Conservation (phyloP, 2,888 invertebrate genomes). For the Lissonota sp. region DNA sequence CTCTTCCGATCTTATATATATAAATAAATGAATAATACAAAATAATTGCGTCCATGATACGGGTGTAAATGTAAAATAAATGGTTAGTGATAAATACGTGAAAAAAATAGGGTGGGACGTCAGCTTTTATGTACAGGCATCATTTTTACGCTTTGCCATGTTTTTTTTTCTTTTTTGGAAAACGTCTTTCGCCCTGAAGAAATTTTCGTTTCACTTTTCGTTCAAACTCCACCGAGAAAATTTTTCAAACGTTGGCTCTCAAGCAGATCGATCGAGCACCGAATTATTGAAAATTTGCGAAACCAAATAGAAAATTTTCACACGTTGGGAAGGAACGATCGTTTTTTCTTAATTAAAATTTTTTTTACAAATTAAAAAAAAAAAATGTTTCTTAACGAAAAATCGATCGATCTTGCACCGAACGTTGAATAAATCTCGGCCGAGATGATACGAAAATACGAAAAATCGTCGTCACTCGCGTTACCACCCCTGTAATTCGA, state of each 20-base stretch:
- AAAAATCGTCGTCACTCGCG: slow-evolving; percentile 76
- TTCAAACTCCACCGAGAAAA: slow-evolving; percentile 2
- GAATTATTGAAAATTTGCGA: background rate
- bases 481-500: slow-evolving; percentile 78
- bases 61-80: slow-evolving; percentile 69
- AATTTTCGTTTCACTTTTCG: slow-evolving; percentile 37
- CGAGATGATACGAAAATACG: slow-evolving; percentile 45
- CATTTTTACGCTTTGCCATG: slow-evolving; percentile 50
- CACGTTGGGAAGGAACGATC: background rate
- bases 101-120: slow-evolving; percentile 73
- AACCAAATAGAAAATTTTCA: background rate
- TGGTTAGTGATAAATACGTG: slow-evolving; percentile 78
- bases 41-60: slow-evolving; percentile 76
- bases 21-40: slow-evolving; percentile 74
- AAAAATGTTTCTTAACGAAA: slow-evolving; percentile 6
- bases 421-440: slow-evolving; percentile 41
- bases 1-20: too few species aligned
- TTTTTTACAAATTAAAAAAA: background rate
- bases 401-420: slow-evolving; percentile 23
- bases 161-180: slow-evolving; percentile 38
- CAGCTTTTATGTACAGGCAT: slow-evolving; percentile 61
- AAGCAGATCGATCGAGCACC: slow-evolving; percentile 5
- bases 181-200: slow-evolving; percentile 59
- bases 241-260: slow-evolving; percentile 27
- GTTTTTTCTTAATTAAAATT: too few species aligned